A percentile compares a stretch with the other conserved stretches of the same genome.
Conservation (phyloP, 2,113 vertebrate genomes). For the Gulo gulo region DNA sequence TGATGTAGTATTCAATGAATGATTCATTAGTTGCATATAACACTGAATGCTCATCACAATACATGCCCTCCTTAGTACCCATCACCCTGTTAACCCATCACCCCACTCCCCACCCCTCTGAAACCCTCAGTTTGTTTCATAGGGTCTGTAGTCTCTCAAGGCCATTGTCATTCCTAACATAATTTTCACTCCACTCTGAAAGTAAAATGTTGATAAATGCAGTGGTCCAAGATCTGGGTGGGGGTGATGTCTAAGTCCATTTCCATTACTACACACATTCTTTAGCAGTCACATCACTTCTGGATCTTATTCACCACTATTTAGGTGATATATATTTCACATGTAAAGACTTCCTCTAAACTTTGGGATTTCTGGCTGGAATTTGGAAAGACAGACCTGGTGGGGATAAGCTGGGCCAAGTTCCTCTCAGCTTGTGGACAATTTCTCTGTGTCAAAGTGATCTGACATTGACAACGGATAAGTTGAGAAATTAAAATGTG, state of each 20-base stretch:
- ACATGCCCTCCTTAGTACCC: too few relatives aligned
- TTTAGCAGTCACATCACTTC: neutral
- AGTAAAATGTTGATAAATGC: neutral
- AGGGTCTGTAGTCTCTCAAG: too few relatives aligned
- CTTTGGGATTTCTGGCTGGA: neutral
- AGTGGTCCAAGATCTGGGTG: neutral
- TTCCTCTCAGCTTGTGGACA: neutral
- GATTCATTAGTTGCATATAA: too few relatives aligned
- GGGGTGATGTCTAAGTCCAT: rapidly evolving
- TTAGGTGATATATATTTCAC: neutral
- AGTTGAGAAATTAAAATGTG: neutral
- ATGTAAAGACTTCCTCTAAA: neutral
- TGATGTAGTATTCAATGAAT: too few relatives aligned
- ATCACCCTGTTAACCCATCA: too few relatives aligned
- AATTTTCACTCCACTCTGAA: neutral
- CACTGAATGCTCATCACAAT: too few relatives aligned
- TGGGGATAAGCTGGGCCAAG: neutral
- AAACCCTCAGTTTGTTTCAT: too few relatives aligned
- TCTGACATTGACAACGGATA: neutral
- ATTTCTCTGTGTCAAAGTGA: neutral
- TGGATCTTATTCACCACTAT: neutral
- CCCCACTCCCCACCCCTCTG: too few relatives aligned
- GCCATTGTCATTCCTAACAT: neutral
- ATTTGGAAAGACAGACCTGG: neutral
- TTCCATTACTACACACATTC: neutral